A percentile compares a stretch with the other conserved stretches of the same genome.
Conservation (phyloP, 2,113 vertebrate genomes). For the Erinaceus europaeus region DNA sequence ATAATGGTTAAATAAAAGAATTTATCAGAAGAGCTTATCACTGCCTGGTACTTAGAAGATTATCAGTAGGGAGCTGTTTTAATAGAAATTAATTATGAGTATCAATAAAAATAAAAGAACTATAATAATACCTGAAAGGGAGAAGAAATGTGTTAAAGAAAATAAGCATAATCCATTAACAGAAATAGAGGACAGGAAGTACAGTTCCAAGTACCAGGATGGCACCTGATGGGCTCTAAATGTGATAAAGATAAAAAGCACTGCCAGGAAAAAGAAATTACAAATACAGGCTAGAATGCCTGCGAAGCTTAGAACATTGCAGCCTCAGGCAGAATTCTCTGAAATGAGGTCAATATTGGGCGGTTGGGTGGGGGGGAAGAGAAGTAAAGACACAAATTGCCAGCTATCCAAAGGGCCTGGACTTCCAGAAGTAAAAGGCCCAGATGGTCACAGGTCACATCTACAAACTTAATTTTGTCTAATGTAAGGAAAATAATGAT, state of each 20-base stretch:
- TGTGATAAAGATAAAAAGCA: neutral
- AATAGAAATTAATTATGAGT: neutral
- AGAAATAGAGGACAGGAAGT: neutral
- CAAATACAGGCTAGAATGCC: neutral
- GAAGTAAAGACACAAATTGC: neutral
- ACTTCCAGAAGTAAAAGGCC: neutral
- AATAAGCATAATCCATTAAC: neutral
- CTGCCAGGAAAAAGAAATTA: neutral
- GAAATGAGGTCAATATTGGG: neutral
- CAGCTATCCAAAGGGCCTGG: neutral
- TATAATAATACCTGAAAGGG: neutral
- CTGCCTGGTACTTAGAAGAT: neutral
- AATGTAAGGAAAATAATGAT: neutral
- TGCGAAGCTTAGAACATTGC: neutral
- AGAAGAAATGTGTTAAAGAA: neutral
- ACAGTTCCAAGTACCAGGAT: neutral
- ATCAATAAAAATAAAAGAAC: neutral
- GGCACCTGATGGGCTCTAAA: neutral
- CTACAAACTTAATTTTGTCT: neutral
- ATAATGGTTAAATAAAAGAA: neutral
- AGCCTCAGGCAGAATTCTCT: neutral
- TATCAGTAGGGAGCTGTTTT: too few relatives aligned
- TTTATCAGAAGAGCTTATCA: neutral
- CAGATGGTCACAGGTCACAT: neutral
- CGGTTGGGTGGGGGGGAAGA: neutral